phyloP scores from a whole-genome alignment of 2,797 vertebrate genomes.

The Gallirallus australis region DNA sequence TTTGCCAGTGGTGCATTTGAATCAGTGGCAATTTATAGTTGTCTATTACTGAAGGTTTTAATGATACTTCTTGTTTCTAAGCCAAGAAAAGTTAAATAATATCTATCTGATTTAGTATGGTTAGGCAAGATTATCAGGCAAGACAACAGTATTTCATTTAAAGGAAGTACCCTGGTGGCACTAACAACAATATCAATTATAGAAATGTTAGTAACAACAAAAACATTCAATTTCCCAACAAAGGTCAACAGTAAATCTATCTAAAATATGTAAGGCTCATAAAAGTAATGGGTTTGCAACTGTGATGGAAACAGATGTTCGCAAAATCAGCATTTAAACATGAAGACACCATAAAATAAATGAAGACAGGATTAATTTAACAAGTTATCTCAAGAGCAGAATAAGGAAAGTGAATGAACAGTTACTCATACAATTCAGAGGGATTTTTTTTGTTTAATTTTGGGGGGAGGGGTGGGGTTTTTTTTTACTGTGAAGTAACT shows the following conservation, averaged over 20 bases:
- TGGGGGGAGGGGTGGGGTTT: too few relatives aligned
- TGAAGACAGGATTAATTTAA: slow-evolving; percentile 72
- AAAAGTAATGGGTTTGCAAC: slow-evolving; percentile 77
- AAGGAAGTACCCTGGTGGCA: slow-evolving; percentile 50
- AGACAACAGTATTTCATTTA: slow-evolving; percentile 55
- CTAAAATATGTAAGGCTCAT: slow-evolving; percentile 75
- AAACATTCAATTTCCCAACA: slow-evolving; percentile 76
- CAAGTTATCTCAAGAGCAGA: slow-evolving; percentile 62
- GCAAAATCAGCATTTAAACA: slow-evolving; percentile 78
- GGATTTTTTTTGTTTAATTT: not conserved
- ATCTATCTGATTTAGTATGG: slow-evolving; percentile 47
- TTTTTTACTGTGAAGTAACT: not conserved
- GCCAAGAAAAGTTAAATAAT: slow-evolving; percentile 46
- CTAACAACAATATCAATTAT: slow-evolving; percentile 76
- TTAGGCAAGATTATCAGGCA: slow-evolving; percentile 44
- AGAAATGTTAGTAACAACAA: slow-evolving; percentile 76
- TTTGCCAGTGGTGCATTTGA: not conserved
- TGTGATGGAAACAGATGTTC: slow-evolving; percentile 79
- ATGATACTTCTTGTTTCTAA: slow-evolving; percentile 40
- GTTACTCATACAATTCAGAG: not conserved
- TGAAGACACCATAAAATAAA: slow-evolving; percentile 75
- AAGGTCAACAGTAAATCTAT: slow-evolving; percentile 82
- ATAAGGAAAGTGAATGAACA: slow-evolving; percentile 29
- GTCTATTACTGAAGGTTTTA: slow-evolving; percentile 15
- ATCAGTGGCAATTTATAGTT: slow-evolving; percentile 26